Base-by-base conservation (phyloP, 2,888 invertebrate species). In the Phasia obesa region DNA sequence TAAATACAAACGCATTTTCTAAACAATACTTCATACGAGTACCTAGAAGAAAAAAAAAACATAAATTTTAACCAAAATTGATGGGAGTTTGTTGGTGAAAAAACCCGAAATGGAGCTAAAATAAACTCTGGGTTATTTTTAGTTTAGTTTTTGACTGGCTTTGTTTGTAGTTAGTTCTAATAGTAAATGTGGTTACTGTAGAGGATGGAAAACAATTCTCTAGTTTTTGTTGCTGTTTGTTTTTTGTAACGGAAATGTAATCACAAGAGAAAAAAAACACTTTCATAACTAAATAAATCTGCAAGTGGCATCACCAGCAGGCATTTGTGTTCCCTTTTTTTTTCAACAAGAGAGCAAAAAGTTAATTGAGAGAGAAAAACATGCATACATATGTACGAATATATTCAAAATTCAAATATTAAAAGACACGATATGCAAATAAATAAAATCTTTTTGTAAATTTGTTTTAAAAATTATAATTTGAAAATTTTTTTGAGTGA, bases 241-340 rank as follows among this genome's bases (percentile, higher is more conserved):
- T 51, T 47, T 55, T 23, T 38, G 25, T 59, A 64, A 78, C 27
- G 21, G 49, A 78, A 78, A 71, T 78, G 65, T 78, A 31, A 65
- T 65, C 49, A 57, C 31, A 49, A 64, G 27, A 49, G 57, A 53
- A 59, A 44, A 31, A 49, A 62, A 70, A 53, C 38, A 53, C 13
- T 70, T 71, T 55, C 21, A 49, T 31, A 71, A 78, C 62, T 64
- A 57, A 65, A 53, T 65, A 57, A 65, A 53, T 65, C 81, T 81
- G 81, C 74, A 71, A 84, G 67, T 84, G 84, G 75, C 84, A 84
- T 55, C 71, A 65, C 81, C 60, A 74, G 49, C 78, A 81, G 81
- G 81, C 80, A 76, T 67, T 76, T n/a, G 35, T 27, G 21, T 74
- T 73, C 15, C 2, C 7, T 4, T 21, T 51, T 44, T n/a, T 47